Evolutionary conservation across 2,797 vertebrate genomes (phyloP).

Genomic region (Pyrocephalus nanus): DNA sequence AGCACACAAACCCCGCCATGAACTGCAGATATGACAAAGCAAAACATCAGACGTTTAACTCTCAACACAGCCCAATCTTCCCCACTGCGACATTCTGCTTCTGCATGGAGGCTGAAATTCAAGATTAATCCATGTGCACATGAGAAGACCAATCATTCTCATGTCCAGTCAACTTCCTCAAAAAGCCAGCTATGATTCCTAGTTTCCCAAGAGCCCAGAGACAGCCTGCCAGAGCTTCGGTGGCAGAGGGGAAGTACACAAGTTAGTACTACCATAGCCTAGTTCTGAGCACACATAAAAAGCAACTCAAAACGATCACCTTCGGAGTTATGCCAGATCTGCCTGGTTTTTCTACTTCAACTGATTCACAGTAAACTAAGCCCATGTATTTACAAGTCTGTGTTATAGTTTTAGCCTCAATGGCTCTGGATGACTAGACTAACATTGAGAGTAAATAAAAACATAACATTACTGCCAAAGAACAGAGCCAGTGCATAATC

Average conservation of each 20-base stretch:
- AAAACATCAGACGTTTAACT: background rate
- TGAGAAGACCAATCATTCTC: background rate
- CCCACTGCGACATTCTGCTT: background rate
- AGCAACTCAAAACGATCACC: background rate
- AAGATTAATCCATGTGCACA: background rate
- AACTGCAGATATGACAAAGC: background rate
- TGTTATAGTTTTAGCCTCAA: background rate
- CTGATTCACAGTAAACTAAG: background rate
- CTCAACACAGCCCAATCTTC: background rate
- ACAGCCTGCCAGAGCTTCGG: background rate
- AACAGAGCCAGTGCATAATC: background rate
- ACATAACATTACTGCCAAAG: background rate
- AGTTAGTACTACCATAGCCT: background rate
- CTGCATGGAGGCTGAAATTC: background rate
- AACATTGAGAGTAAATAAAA: background rate
- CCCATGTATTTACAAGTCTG: background rate
- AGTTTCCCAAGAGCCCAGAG: background rate
- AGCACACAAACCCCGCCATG: background rate
- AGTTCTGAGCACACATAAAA: background rate
- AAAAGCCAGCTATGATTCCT: background rate
- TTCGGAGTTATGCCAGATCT: background rate
- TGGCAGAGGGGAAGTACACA: background rate
- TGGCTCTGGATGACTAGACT: background rate
- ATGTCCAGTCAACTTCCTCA: background rate
- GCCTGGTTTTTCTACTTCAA: background rate